These are phyloP conservation scores for Pipa parva DNA, from an alignment of 2,113 vertebrate genomes.

Conservation along the genomic window DNA sequence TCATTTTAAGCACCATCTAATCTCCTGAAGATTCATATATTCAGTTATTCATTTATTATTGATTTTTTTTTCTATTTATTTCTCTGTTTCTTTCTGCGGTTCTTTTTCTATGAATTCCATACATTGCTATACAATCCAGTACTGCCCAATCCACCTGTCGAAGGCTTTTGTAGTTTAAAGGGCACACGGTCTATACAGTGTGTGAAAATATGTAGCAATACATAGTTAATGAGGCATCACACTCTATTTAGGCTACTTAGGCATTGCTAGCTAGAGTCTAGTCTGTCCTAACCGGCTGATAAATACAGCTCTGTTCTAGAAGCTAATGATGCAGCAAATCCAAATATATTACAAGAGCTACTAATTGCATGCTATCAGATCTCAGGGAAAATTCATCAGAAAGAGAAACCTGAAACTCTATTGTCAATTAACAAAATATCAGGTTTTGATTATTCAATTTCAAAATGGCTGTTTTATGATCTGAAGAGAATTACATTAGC, in stretches of 20 bases:
- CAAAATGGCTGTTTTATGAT: conserved; percentile 27
- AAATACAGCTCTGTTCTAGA: neutral
- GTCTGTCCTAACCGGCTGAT: neutral
- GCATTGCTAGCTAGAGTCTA: neutral
- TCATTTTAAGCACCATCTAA: no score
- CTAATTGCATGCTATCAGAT: neutral
- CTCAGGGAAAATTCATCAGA: neutral
- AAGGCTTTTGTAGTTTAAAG: neutral
- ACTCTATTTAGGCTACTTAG: neutral
- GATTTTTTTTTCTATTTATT: no score
- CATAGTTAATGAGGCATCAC: neutral
- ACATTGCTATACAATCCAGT: no score
- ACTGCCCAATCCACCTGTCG: no score
- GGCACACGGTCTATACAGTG: neutral
- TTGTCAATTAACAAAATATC: conserved; percentile 36
- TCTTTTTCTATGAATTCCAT: no score
- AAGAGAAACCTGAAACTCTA: conserved; percentile 9
- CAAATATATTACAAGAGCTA: conserved; percentile 6
- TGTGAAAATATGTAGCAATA: neutral
- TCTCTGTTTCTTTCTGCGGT: no score
- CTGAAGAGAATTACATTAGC: conserved; percentile 31
- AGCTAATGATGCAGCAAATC: conserved; percentile 8
- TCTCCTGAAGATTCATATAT: no score
- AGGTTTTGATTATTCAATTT: conserved; percentile 36
- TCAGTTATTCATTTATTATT: no score